phyloP scores from a whole-genome alignment of 2,113 vertebrate species.

The Accipiter virgatus region DNA sequence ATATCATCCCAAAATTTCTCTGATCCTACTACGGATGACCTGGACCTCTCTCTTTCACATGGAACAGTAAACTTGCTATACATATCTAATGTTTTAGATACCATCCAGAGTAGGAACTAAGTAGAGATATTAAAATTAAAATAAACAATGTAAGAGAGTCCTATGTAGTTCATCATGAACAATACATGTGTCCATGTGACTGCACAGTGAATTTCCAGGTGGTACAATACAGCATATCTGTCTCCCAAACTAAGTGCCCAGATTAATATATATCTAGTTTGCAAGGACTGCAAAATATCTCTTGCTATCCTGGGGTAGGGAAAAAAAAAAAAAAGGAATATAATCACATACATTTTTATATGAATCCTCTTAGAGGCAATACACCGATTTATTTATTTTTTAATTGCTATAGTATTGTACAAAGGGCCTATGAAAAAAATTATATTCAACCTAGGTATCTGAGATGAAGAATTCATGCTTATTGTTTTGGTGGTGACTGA shows the following conservation, averaged over 20 bases:
- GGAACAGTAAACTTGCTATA: neutral
- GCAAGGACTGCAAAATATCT: neutral
- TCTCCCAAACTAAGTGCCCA: neutral
- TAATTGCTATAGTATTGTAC: neutral
- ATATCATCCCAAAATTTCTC: neutral
- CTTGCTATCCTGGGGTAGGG: neutral
- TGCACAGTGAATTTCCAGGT: neutral
- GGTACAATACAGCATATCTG: neutral
- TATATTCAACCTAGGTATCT: neutral
- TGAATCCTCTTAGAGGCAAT: neutral
- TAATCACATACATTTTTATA: neutral
- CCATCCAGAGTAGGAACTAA: neutral
- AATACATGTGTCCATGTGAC: neutral
- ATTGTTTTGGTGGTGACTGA: neutral
- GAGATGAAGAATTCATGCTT: neutral
- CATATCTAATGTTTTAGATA: neutral
- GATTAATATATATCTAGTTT: neutral
- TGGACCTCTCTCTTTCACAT: neutral
- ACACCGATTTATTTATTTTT: neutral
- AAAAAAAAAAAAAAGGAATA: neutral
- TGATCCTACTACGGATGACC: neutral
- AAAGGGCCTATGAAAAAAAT: neutral
- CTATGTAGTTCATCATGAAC: neutral
- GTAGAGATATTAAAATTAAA: neutral
- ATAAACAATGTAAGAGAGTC: neutral